A percentile compares a stretch with the other conserved stretches of the same genome.
Conservation (phyloP, 2,888 invertebrate genomes). For the Drosophila siamana region DNA sequence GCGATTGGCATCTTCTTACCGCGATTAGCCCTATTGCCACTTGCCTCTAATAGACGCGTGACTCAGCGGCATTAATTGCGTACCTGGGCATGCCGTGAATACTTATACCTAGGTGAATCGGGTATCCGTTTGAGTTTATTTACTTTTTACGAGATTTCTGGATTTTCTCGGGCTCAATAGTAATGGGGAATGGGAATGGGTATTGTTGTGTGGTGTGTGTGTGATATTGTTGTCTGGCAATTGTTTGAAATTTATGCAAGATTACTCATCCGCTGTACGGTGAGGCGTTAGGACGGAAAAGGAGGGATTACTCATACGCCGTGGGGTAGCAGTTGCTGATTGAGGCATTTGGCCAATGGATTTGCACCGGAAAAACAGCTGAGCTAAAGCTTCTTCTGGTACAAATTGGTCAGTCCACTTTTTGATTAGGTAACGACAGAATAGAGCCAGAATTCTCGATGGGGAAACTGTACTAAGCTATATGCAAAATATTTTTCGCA, state of each 20-base stretch:
- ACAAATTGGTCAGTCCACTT: background rate
- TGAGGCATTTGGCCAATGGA: slow-evolving; percentile 27
- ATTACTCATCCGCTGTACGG: slow-evolving; percentile 59
- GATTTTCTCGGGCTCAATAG: slow-evolving; percentile 33
- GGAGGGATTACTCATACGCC: slow-evolving; percentile 48
- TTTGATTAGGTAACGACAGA: slow-evolving; percentile 28
- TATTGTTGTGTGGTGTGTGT: slow-evolving; percentile 13
- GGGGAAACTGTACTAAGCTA: slow-evolving; percentile 13
- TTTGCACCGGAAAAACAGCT: slow-evolving; percentile 36
- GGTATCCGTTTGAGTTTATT: slow-evolving; percentile 49
- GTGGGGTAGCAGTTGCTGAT: slow-evolving; percentile 35
- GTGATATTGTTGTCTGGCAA: slow-evolving; percentile 39
- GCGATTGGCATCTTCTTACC: background rate
- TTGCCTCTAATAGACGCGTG: slow-evolving; percentile 49
- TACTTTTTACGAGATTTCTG: slow-evolving; percentile 44
- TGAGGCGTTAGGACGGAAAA: slow-evolving; percentile 27
- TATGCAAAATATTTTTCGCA: slow-evolving; percentile 4
- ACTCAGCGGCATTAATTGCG: slow-evolving; percentile 44
- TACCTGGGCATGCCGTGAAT: slow-evolving; percentile 7
- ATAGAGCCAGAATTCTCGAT: slow-evolving; percentile 11
- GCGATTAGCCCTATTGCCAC: background rate
- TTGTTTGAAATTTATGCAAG: slow-evolving; percentile 53
- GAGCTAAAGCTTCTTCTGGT: background rate
- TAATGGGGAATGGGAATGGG: slow-evolving; percentile 8
- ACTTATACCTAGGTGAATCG: slow-evolving; percentile 1